Evolutionary conservation across 2,113 vertebrate genomes (phyloP), one percentile per base, ranked within the genome.

Genomic region (Sinocyclocheilus maitianheensis): DNA sequence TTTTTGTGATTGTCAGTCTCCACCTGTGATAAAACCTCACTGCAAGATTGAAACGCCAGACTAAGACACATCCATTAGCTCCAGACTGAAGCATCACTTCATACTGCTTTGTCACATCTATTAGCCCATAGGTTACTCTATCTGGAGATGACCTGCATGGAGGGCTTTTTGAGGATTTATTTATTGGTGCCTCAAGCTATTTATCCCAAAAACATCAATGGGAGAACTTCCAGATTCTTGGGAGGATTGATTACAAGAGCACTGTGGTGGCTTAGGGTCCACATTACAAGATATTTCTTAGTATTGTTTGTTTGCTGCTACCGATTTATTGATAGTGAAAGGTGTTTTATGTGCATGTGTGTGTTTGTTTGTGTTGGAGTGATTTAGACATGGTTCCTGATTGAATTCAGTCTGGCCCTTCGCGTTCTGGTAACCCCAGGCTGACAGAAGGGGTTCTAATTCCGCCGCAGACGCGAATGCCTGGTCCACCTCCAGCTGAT

Each of bases 401-500:
- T 92, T 86, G 53, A 87, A 84, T 87, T 79, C 84, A 90, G 90
- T 90, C 89, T 89, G 37, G 30, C 22, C 60, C n/a, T 77, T 87
- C 26, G 24, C 76, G 69, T 81, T 46, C 30, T 34, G 13, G 18
- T 85, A 69, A 85, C 90, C 90, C 87, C 84, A 87, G 71, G 84
- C 91, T 91, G 85, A 87, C 90, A 77, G 88, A 88, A 91, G 91
- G 34, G 60, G 62, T 55, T 69, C 81, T 84, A 77, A 63, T 88
- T 85, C 69, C 83, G 46, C 37, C 1, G 34, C 2, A 55, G 86
- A 81, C 14, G 43, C 30, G 22, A 48, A 34, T 84, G 77, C 87
- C 87, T 14, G 37, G 67, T 30, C 83, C 63, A 34, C 84, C 81
- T 76, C 77, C n/a, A 53, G 34, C 84, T 89, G 88, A 88, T 89